A percentile compares a stretch with the other conserved stretches of the same genome.
Conservation (phyloP, 2,797 vertebrate species). For the Nyctalus aviator region DNA sequence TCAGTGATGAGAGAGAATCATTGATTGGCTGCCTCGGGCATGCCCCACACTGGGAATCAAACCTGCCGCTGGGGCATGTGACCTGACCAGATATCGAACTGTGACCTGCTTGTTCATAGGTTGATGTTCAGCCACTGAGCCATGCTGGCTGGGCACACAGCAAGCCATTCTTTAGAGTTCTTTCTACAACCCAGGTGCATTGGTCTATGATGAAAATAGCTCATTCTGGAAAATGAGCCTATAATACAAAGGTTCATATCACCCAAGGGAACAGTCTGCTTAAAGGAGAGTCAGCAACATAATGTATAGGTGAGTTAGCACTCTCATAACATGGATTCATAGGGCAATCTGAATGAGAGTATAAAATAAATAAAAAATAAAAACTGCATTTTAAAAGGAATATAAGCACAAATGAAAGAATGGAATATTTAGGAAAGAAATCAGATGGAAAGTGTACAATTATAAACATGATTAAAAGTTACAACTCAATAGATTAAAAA, state of each 20-base stretch:
- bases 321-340: neutral
- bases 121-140: too few relatives aligned
- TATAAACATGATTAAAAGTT: constrained; percentile 4
- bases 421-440: neutral
- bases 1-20: too few relatives aligned
- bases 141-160: neutral
- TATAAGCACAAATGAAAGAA: constrained; percentile 1
- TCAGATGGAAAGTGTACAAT: neutral
- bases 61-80: too few relatives aligned
- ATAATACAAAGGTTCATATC: neutral
- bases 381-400: neutral
- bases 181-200: neutral
- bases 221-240: neutral
- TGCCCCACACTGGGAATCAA: too few relatives aligned
- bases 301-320: neutral
- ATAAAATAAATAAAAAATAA: neutral
- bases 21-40: too few relatives aligned
- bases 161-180: neutral
- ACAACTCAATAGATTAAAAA: constrained; percentile 2
- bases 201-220: neutral
- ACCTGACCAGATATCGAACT: too few relatives aligned
- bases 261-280: neutral
- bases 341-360: neutral
- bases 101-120: too few relatives aligned
- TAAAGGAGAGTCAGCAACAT: neutral